Conservation (phyloP, 35 echinoderm and acorn worm species). For the Strongylocentrotus purpuratus region DNA sequence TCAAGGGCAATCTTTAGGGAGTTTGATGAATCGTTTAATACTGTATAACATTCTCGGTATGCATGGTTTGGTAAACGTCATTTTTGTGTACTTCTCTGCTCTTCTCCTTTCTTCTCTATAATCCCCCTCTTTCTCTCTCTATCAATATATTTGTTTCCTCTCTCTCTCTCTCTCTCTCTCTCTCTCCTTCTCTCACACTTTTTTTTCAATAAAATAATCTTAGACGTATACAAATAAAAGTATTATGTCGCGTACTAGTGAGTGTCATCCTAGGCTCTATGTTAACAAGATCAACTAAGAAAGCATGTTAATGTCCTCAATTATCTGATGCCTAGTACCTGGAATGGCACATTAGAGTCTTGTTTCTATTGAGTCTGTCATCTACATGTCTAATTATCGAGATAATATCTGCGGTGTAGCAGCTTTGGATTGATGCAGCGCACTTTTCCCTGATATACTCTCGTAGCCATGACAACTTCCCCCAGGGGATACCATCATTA, state of each 20-base stretch:
- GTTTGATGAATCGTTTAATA: no score
- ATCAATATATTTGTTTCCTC: background rate
- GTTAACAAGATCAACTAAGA: background rate
- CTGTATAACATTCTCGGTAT: no score
- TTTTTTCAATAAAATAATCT: background rate
- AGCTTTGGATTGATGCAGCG: background rate
- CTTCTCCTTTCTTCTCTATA: no score
- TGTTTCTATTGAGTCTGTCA: background rate
- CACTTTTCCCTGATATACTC: background rate
- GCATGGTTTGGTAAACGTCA: no score
- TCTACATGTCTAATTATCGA: background rate
- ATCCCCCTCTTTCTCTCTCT: background rate
- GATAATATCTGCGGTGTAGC: background rate
- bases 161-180: background rate
- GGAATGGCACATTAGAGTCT: background rate
- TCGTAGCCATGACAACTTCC: background rate
- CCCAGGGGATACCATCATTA: background rate
- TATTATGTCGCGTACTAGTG: background rate
- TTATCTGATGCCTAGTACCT: background rate
- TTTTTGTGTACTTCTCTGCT: no score
- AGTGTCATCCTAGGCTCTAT: background rate
- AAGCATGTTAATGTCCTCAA: background rate
- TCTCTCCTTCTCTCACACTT: background rate
- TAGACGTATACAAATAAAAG: no score
- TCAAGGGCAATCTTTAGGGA: no score